Conservation (phyloP, 2,113 vertebrate genomes). For the Rhea americana region DNA sequence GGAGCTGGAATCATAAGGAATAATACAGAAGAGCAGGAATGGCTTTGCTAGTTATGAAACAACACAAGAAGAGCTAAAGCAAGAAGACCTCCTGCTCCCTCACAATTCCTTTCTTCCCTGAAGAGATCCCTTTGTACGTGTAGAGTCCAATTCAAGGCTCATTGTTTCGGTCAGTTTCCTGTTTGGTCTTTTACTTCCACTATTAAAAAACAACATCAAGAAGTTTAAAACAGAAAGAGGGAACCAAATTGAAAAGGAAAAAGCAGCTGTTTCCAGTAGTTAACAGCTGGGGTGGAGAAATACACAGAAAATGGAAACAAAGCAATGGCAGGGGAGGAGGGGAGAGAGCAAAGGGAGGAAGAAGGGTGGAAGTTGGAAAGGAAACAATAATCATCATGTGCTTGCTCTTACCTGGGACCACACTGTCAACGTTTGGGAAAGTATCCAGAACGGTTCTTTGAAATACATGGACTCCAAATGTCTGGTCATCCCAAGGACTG, state of each 20-base stretch:
- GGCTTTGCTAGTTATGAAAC: conserved; percentile 5
- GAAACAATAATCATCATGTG: conserved; percentile 51
- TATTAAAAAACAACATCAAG: conserved; percentile 33
- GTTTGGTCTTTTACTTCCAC: conserved; percentile 73
- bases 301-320: conserved; percentile 35
- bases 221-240: conserved; percentile 36
- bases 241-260: conserved; percentile 39
- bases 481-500: conserved; percentile 83
- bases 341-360: neutral
- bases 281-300: conserved; percentile 65
- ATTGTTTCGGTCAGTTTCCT: conserved; percentile 76
- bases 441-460: conserved; percentile 84
- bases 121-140: conserved; percentile 47
- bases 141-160: conserved; percentile 45
- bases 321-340: neutral
- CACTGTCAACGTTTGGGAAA: conserved; percentile 83
- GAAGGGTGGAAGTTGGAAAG: conserved; percentile 27
- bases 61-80: conserved; percentile 45
- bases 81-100: conserved; percentile 35
- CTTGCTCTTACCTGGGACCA: conserved; percentile 85
- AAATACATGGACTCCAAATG: conserved; percentile 89
- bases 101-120: conserved; percentile 18
- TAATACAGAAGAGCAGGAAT: conserved; percentile 50
- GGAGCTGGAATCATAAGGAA: neutral
- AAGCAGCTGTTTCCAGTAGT: conserved; percentile 73